Percentiles rank a stretch among this genome's conserved stretches.
phyloP scores from a whole-genome alignment of 2,797 vertebrate genomes.

The Melanotaenia pygmaea region DNA sequence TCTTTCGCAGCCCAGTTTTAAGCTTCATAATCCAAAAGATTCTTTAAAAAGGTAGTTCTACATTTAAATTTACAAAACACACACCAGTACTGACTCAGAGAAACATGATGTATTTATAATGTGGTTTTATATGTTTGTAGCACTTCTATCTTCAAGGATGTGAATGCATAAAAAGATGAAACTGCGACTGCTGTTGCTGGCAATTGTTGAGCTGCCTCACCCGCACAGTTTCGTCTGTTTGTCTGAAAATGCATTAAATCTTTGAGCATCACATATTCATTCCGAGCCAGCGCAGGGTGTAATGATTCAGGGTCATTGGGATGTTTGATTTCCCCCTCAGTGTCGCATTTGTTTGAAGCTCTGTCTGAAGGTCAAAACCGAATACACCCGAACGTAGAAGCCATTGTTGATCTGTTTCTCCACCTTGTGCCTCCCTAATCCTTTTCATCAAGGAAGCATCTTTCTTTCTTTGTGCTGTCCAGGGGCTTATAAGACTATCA shows the following conservation, averaged over 20 bases:
- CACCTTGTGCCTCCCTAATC: slow-evolving; percentile 70
- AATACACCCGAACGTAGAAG: slow-evolving; percentile 73
- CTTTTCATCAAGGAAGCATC: slow-evolving; percentile 74
- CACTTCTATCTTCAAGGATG: slow-evolving; percentile 40
- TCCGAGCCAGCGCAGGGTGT: slow-evolving; percentile 40
- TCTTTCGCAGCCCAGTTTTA: neutral
- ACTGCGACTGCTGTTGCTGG: slow-evolving; percentile 60
- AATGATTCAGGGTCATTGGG: slow-evolving; percentile 73
- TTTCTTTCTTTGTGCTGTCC: slow-evolving; percentile 74
- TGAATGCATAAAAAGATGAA: slow-evolving; percentile 49
- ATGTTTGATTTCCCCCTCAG: slow-evolving; percentile 70
- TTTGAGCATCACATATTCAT: slow-evolving; percentile 62
- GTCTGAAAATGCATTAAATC: slow-evolving; percentile 67
- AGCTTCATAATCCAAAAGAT: neutral
- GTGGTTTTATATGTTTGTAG: slow-evolving; percentile 29
- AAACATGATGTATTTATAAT: slow-evolving; percentile 12
- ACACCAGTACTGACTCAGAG: neutral
- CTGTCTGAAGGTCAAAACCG: slow-evolving; percentile 77
- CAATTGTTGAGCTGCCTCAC: slow-evolving; percentile 61
- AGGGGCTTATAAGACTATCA: slow-evolving; percentile 77
- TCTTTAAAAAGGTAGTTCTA: neutral
- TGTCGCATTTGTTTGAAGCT: slow-evolving; percentile 73
- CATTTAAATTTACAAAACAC: neutral
- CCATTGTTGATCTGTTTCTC: slow-evolving; percentile 76
- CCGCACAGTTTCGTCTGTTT: slow-evolving; percentile 49